Evolutionary conservation across 2,113 vertebrate species (phyloP), one percentile per base, ranked within the genome.

Genomic region (Tachycineta bicolor): DNA sequence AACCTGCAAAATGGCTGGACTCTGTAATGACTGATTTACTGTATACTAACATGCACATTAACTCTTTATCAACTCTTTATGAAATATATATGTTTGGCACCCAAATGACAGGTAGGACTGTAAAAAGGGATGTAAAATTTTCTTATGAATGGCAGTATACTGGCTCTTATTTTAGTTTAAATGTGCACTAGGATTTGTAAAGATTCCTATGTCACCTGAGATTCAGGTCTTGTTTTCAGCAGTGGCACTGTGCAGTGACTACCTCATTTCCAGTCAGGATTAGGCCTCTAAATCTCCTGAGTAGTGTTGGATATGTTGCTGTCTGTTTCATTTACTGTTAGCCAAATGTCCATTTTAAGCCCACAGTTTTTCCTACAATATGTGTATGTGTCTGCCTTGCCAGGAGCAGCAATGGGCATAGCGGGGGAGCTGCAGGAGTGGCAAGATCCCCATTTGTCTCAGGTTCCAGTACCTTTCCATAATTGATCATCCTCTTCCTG

Each of bases 21-120:
- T 88, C 37, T 8, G 3, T 85, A 91, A 63, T 39, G 50, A 47
- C 52, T 67, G n/a, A 82, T 83, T 93, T 93, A 65, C 59, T 60
- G 4, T 58, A 24, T 37, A 41, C 87, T 91, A 88, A 86, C 37
- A 14, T 22, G 29, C 17, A 79, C 29, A 65, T 96, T 85, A 94
- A 91, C 91, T 94, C 94, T 82, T 94, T 82, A 91, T 49, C 44
- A 68, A 8, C 83, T 82, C 28, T 75, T 85, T 43, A 58, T 74
- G 34, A 89, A 89, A 82, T 78, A 52, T 22, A 4, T 31, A 14
- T 33, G 12, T 49, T 82, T 91, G 34, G 52, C 52, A 87, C 20
- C 34, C 37, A 55, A 67, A 86, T 55, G 77, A 33, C 59, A 87
- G 77, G 29, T 20, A 33, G 28, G 34, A 25, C 39, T 64, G 18